These are phyloP conservation scores for Nephrotoma flavescens DNA, from an alignment of 2,888 invertebrate species.

Conservation along the genomic window DNA sequence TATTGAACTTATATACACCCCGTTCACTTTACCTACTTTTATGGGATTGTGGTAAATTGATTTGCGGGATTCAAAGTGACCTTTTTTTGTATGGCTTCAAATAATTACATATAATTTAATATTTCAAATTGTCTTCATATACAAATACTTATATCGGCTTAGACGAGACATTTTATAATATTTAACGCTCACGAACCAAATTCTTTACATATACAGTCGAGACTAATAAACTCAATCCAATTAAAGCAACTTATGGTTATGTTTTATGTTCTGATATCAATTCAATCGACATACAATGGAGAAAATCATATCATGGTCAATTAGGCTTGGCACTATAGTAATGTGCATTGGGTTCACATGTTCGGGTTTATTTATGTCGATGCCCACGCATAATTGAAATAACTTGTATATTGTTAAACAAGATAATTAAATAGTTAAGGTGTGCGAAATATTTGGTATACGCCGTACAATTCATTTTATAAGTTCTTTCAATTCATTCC, in stretches of 20 bases:
- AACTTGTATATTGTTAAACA: background rate
- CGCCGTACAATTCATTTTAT: background rate
- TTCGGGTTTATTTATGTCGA: background rate
- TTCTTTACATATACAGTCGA: background rate
- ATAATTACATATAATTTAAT: background rate
- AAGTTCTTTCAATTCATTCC: background rate
- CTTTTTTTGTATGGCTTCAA: background rate
- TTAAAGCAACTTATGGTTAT: background rate
- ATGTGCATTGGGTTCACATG: background rate
- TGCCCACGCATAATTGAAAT: background rate
- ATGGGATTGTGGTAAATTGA: background rate
- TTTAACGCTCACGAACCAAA: background rate
- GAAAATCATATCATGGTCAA: background rate
- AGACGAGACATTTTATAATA: background rate
- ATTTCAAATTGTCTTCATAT: background rate
- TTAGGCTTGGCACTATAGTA: background rate
- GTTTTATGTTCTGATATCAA: background rate
- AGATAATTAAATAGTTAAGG: background rate
- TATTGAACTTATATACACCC: background rate
- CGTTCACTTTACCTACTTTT: background rate
- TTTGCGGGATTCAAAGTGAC: background rate
- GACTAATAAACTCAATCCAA: background rate
- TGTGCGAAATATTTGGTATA: background rate
- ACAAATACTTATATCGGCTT: background rate
- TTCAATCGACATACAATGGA: background rate